Evolutionary conservation across 2,797 vertebrate species (phyloP), one percentile per base, ranked within the genome.

Genomic region (Crenichthys baileyi): DNA sequence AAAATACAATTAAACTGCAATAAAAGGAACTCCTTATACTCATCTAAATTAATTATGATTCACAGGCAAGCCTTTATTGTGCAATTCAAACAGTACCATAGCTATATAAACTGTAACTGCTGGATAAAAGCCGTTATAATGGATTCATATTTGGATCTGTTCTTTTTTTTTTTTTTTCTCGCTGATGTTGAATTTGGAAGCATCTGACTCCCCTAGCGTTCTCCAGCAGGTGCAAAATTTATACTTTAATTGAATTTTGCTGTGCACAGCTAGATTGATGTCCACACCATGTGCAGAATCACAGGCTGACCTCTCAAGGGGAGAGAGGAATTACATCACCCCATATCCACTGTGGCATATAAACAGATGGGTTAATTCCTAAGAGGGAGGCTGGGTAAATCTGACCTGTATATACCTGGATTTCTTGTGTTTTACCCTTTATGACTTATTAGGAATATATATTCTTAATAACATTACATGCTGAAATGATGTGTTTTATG

Each of bases 351-450:
- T 92, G 88, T 86, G 85, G 73, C 81, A 70, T 79, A 48, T 75
- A 91, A 92, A 88, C 74, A 78, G 79, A 88, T 83, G 84, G 87
- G 83, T 89, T 90, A 44, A 83, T 91, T 90, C 88, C 83, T 80
- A 79, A 81, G 83, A 83, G 81, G 79, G 72, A 65, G 12, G 53
- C 76, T 1, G 82, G 55, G 70, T 20, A 81, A 75, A 75, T 87
- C 82, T 75, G 81, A 88, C 73, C 72, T 12, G 15, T 82, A 44
- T 77, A 36, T 70, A 39, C 76, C 65, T 76, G 77, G 79, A 82
- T 78, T 29, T 26, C 20, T 58, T 44, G 36, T 1, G 11, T 29
- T 73, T 11, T 9, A 41, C 12, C 1, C 12, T 24, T 4, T 11
- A 24, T 67, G 9, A 1, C 8, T 41, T 41, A 5, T 24, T 67